Base-by-base conservation (phyloP, 1,140 invertebrate species). In the Euura lappo region DNA sequence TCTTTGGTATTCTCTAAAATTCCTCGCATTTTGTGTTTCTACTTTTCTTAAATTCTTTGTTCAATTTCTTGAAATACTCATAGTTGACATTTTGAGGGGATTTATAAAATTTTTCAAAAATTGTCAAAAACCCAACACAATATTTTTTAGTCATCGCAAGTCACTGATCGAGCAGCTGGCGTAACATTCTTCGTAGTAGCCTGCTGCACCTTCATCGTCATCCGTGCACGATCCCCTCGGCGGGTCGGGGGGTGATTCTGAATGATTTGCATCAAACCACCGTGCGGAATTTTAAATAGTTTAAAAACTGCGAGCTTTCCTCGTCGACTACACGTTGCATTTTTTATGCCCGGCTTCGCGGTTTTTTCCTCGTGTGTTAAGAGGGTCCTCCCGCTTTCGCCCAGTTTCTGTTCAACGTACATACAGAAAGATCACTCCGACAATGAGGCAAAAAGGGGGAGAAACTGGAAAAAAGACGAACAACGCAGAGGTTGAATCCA, bases 271-370 rank as follows among this genome's bases (percentile, higher is more conserved):
- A 76, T 77, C 69, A 70, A 70, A 70, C 75, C 68, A 76, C 78
- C 76, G 75, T 71, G 45, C 68, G 70, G 79, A 79, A 81, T 79
- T 81, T 81, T 78, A 79, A 81, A 75, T 78, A 79, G 75, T 76
- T 76, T 77, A 77, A 77, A 78, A 77, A 69, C 65, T 77, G 72
- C 73, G 44, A 13, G 28, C 28, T 42, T 60, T 11, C 45, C 51
- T 60, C 51, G 51, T 28, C 51, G 51, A 28, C 28, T 28, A 28
- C 28, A 28, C 28, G 28, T 28, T 28, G 28, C 28, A 28, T 28
- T 28, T 60, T n/a, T 1, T 60, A n/a, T 60, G 10, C 13, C 51
- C 51, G 3, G 51, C 13, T 60, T 60, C 13, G 51, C 28, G 28
- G 28, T 28, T 28, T 28, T 28, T 28, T 28, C 28, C 13, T 64